Evolutionary conservation across 2,113 vertebrate genomes (phyloP).

Genomic region (Lethenteron reissneri): DNA sequence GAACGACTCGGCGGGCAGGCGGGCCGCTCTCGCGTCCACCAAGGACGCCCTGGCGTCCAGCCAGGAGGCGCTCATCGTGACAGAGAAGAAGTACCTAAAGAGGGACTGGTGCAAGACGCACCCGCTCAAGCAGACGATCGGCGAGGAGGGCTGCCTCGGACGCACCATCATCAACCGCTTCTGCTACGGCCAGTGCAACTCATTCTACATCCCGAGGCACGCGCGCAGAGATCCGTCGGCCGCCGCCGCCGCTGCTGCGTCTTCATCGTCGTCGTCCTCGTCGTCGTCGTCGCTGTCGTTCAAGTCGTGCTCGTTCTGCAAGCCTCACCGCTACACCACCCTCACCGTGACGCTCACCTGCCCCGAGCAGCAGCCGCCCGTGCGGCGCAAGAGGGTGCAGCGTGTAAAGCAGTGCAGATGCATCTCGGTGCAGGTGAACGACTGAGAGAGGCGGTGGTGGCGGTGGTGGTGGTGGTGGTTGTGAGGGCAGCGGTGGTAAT

Average conservation of each 20-base stretch:
- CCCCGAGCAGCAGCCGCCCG: constrained; percentile 59
- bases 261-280: too few species aligned
- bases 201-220: constrained; percentile 63
- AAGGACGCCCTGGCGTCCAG: constrained; percentile 74
- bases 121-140: constrained; percentile 67
- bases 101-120: constrained; percentile 99
- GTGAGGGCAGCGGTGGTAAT: too few species aligned
- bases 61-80: constrained; percentile 79
- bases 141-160: constrained; percentile 66
- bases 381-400: constrained; percentile 65
- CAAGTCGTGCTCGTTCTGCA: constrained; percentile 90
- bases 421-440: constrained; percentile 42
- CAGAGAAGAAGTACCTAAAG: constrained; percentile 78
- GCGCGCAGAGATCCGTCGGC: constrained; percentile 40
- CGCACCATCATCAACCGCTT: constrained; percentile 87
- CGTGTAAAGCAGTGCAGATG: constrained; percentile 85
- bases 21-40: constrained; percentile 25
- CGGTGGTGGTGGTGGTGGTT: too few species aligned
- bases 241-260: constrained; percentile 34
- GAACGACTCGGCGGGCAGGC: constrained; percentile 54
- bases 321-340: constrained; percentile 66
- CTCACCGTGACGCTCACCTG: constrained; percentile 70
- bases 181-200: constrained; percentile 97
- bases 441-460: too few species aligned
- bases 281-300: constrained; percentile 18